Evolutionary conservation across 2,888 invertebrate genomes (phyloP), one percentile per base, ranked within the genome.

Genomic region (Agrochola circellaris): DNA sequence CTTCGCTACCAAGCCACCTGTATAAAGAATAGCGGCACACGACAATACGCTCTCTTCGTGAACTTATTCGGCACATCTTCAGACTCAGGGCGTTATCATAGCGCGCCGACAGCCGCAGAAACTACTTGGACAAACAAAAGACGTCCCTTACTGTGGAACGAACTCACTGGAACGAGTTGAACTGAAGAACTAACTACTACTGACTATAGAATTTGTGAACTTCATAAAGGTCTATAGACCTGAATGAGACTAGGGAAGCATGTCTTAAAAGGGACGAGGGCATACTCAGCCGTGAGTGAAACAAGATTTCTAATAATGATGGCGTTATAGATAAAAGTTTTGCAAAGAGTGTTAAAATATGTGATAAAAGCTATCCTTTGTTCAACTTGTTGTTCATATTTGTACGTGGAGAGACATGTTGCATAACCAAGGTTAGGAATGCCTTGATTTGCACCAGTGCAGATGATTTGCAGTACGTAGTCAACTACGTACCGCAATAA

Each of bases 101-200:
- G 73, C 61, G 45, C 38, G 66, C 11, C 65, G 67, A 60, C 83
- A 84, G 64, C 79, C 80, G 61, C 87, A 79, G 75, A 73, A 81
- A 79, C 79, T 81, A 84, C 84, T 69, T 73, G 67, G 69, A 73
- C 73, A 76, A 82, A 88, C 77, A 86, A 84, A 64, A 79, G 60
- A 75, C 13, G 54, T n/a, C 80, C 75, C 66, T 17, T 79, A 87
- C 87, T 67, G n/a, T 30, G 13, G 26, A 20, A 79, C 0, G 6
- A 84, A 79, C 73, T 81, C 80, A 77, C 85, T 54, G 2, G 7
- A 62, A 38, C 3, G 34, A 23, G 38, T 2, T 30, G 11, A n/a
- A 65, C 13, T 48, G 9, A 23, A 8, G 15, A n/a, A n/a, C n/a
- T n/a, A n/a, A n/a, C n/a, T n/a, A n/a, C n/a, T n/a, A n/a, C n/a